These are phyloP conservation scores for Hemiscyllium ocellatum DNA, from an alignment of 2,113 vertebrate genomes.

Conservation along the genomic window DNA sequence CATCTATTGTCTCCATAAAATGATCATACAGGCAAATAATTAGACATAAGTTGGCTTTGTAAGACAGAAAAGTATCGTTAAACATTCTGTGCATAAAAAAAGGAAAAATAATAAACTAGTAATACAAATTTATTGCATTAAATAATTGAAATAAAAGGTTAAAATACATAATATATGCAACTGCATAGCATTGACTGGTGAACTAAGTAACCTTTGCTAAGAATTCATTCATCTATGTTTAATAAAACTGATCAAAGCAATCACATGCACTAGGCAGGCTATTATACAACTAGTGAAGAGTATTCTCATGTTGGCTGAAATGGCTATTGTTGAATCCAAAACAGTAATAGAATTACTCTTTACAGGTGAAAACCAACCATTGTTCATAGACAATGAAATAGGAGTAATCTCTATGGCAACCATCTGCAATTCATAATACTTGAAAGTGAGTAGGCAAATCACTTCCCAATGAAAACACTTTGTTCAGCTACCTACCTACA, in stretches of 20 bases:
- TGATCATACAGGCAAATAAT: neutral
- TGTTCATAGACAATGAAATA: conserved; percentile 65
- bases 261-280: neutral
- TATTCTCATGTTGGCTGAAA: neutral
- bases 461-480: conserved; percentile 53
- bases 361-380: conserved; percentile 59
- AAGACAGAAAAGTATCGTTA: neutral
- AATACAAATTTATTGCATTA: neutral
- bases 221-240: neutral
- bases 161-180: neutral
- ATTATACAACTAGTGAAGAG: neutral
- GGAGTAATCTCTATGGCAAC: conserved; percentile 73
- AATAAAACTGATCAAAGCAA: neutral
- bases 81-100: neutral
- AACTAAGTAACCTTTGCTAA: neutral
- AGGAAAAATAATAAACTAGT: neutral
- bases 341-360: conserved; percentile 46
- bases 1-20: neutral
- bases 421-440: conserved; percentile 57
- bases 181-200: neutral
- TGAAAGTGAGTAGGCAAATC: conserved; percentile 55
- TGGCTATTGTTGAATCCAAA: neutral
- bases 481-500: neutral
- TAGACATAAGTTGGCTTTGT: neutral
- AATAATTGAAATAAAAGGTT: neutral